Evolutionary conservation across 2,888 invertebrate species (phyloP).

Genomic region (Orgyia antiqua): DNA sequence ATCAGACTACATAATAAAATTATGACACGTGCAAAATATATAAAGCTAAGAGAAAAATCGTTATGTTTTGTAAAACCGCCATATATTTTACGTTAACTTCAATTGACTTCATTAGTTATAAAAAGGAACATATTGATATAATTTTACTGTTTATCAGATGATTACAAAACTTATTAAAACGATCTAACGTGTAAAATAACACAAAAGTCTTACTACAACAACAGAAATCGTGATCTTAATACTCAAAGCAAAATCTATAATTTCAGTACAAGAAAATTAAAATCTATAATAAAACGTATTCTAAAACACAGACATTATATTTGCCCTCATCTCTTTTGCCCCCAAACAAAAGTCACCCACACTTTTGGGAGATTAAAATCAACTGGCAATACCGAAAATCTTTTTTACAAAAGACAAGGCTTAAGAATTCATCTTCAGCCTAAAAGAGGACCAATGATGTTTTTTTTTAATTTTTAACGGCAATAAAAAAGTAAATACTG

Average conservation of each 20-base stretch:
- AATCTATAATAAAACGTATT: too few relatives aligned
- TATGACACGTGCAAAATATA: background rate
- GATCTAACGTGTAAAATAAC: background rate
- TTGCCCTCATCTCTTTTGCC: slow-evolving; percentile 2
- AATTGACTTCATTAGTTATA: too few relatives aligned
- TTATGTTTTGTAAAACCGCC: too few relatives aligned
- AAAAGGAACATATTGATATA: too few relatives aligned
- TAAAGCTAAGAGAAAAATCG: too few relatives aligned
- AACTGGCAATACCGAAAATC: slow-evolving; percentile 28
- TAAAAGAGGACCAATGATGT: slow-evolving; percentile 19
- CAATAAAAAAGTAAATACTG: slow-evolving; percentile 84
- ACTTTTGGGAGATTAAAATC: slow-evolving; percentile 11
- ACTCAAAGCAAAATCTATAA: slow-evolving; percentile 3
- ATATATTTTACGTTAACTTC: too few relatives aligned
- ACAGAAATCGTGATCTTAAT: too few relatives aligned
- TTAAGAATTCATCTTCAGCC: slow-evolving; percentile 29
- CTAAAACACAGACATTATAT: background rate
- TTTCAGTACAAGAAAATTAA: slow-evolving; percentile 8
- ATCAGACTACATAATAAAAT: slow-evolving; percentile 42
- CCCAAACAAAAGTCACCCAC: slow-evolving; percentile 11
- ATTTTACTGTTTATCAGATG: too few relatives aligned
- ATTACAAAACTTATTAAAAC: too few relatives aligned
- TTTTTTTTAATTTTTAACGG: slow-evolving; percentile 63
- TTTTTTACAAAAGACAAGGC: slow-evolving; percentile 17
- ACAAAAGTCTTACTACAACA: background rate